Percentiles rank a stretch among this genome's conserved stretches.
phyloP scores from a whole-genome alignment of 1,140 invertebrate species.

The Forficula auricularia region DNA sequence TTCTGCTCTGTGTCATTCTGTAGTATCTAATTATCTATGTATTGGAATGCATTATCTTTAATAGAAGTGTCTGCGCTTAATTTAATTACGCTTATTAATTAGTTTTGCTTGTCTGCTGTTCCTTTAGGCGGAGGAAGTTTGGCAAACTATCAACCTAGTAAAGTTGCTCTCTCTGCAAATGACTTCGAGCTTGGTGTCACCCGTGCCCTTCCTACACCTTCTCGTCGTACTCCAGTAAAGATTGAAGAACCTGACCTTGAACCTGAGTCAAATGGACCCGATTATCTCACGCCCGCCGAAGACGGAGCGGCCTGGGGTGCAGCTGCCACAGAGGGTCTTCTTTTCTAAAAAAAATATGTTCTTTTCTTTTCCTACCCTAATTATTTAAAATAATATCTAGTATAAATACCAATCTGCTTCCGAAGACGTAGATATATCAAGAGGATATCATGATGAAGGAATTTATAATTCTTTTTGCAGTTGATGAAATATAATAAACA shows the following conservation, averaged over 20 bases:
- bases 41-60: no score
- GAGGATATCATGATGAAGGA: no score
- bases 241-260: not conserved
- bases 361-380: no score
- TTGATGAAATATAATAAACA: no score
- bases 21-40: no score
- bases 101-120: constrained; percentile 2
- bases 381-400: no score
- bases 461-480: no score
- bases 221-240: constrained; percentile 11
- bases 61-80: no score
- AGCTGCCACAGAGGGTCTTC: constrained; percentile 42
- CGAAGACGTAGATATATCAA: no score
- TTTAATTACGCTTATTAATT: no score
- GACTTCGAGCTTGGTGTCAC: constrained; percentile 46
- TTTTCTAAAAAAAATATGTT: constrained; percentile 35
- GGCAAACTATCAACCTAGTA: constrained; percentile 42
- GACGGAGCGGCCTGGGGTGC: constrained; percentile 38
- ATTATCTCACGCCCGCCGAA: constrained; percentile 39
- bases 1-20: no score
- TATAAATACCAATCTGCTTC: no score
- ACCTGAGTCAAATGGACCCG: constrained; percentile 17
- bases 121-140: constrained; percentile 28
- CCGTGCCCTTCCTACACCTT: constrained; percentile 21
- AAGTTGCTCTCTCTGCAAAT: constrained; percentile 33